These are phyloP conservation scores for Cinclus mexicanus DNA, from an alignment of 2,113 vertebrate species.

Conservation along the genomic window DNA sequence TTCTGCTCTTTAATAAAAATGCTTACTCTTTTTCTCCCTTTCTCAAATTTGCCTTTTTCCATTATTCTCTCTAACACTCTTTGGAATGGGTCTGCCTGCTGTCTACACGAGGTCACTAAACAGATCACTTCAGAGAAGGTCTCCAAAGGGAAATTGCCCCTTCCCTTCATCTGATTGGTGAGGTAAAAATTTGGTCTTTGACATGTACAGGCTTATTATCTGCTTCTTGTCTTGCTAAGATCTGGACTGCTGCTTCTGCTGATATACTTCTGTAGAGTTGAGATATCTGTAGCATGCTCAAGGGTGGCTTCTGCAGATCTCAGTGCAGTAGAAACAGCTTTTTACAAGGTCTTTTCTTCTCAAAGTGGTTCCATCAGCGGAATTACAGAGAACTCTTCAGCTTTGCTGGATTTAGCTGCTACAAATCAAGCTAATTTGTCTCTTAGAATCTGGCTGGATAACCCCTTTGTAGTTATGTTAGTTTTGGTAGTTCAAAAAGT, in stretches of 20 bases:
- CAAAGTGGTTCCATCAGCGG: background rate
- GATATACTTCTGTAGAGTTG: background rate
- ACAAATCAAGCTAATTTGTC: background rate
- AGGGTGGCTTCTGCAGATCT: background rate
- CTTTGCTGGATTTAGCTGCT: background rate
- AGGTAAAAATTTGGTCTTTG: background rate
- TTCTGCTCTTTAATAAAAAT: slow-evolving; percentile 1
- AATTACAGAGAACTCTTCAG: background rate
- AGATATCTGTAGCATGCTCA: background rate
- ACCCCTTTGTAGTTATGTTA: background rate
- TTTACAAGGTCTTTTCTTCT: background rate
- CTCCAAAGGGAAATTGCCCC: background rate
- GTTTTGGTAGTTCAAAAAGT: background rate
- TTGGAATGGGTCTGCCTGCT: background rate
- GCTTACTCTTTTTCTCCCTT: background rate
- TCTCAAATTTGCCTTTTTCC: background rate
- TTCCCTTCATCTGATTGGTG: background rate
- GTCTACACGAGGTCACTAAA: background rate
- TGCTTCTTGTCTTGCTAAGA: background rate
- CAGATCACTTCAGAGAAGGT: background rate
- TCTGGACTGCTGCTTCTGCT: background rate
- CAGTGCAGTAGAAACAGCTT: background rate
- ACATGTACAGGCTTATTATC: background rate
- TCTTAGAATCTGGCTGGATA: background rate
- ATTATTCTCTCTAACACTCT: background rate